These are phyloP conservation scores for Chaitophorus viminalis DNA, from an alignment of 2,888 invertebrate genomes.

Conservation along the genomic window DNA sequence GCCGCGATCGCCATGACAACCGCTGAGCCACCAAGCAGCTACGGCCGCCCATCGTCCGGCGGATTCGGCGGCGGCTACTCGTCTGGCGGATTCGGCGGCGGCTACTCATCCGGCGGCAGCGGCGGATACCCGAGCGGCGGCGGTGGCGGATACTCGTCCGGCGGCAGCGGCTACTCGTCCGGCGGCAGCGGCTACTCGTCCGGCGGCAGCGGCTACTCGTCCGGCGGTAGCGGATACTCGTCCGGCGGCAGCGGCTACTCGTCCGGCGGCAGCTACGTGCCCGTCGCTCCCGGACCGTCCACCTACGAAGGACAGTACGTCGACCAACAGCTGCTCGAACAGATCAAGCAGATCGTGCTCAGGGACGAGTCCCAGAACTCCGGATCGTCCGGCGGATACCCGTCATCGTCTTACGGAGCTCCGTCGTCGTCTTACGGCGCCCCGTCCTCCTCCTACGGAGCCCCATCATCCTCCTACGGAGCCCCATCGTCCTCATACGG, in stretches of 20 bases:
- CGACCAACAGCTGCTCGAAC: slow-evolving; percentile 82
- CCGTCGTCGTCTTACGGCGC: slow-evolving; percentile 65
- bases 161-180: slow-evolving; percentile 66
- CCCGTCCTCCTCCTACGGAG: slow-evolving; percentile 67
- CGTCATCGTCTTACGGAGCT: slow-evolving; percentile 65
- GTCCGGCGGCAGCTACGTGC: slow-evolving; percentile 69
- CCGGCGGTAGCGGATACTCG: slow-evolving; percentile 66
- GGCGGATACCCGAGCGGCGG: slow-evolving; percentile 67
- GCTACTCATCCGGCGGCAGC: slow-evolving; percentile 67
- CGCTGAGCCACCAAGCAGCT: slow-evolving; percentile 76
- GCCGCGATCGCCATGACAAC: slow-evolving; percentile 79
- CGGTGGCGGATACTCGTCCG: slow-evolving; percentile 67
- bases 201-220: slow-evolving; percentile 65
- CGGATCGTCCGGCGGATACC: slow-evolving; percentile 68
- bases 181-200: slow-evolving; percentile 66
- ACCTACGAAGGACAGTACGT: slow-evolving; percentile 86
- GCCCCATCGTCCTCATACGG: slow-evolving; percentile 68
- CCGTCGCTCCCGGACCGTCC: slow-evolving; percentile 81
- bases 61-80: slow-evolving; percentile 67
- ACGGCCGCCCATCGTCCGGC: slow-evolving; percentile 66
- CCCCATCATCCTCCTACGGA: slow-evolving; percentile 66
- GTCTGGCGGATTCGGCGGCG: slow-evolving; percentile 67
- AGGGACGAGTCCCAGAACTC: slow-evolving; percentile 74
- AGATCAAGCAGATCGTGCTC: slow-evolving; percentile 85
- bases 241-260: slow-evolving; percentile 68